Conservation (phyloP, 2,797 vertebrate species). For the Helostoma temminkii region DNA sequence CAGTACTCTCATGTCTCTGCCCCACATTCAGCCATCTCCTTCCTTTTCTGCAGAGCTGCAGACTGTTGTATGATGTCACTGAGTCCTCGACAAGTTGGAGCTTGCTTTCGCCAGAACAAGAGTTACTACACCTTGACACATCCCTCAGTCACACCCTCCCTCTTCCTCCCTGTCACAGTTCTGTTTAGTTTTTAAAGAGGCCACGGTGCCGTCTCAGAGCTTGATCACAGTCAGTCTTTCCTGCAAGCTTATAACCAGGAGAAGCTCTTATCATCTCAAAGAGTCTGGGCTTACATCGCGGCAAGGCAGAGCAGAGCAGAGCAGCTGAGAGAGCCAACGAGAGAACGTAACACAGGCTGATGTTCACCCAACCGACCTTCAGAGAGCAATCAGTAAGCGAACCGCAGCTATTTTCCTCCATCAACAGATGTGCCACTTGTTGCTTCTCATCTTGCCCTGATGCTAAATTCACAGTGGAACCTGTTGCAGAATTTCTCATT, state of each 20-base stretch:
- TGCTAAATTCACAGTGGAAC: slow-evolving; percentile 57
- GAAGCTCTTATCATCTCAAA: not conserved
- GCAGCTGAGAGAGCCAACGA: slow-evolving; percentile 14
- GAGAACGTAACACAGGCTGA: slow-evolving; percentile 31
- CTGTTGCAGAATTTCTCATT: slow-evolving; percentile 37
- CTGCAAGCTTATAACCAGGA: not conserved
- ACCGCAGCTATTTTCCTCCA: slow-evolving; percentile 31
- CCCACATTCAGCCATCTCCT: slow-evolving; percentile 20
- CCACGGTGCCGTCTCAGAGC: slow-evolving; percentile 5
- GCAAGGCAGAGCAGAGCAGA: slow-evolving; percentile 19
- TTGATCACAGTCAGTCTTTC: slow-evolving; percentile 12
- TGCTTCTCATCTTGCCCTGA: slow-evolving; percentile 48
- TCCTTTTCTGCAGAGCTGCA: slow-evolving; percentile 25
- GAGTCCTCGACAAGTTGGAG: slow-evolving; percentile 31
- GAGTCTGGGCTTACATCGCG: slow-evolving; percentile 8
- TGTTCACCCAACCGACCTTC: slow-evolving; percentile 31
- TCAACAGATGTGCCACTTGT: slow-evolving; percentile 75
- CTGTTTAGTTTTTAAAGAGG: slow-evolving; percentile 16
- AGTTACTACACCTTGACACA: slow-evolving; percentile 41
- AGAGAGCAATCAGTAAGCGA: slow-evolving; percentile 42
- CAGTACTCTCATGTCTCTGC: slow-evolving; percentile 30
- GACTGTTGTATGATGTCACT: slow-evolving; percentile 43
- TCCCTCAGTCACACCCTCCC: slow-evolving; percentile 36
- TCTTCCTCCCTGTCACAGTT: not conserved
- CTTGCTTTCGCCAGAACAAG: slow-evolving; percentile 46